Evolutionary conservation across 2,797 vertebrate genomes (phyloP), one percentile per base, ranked within the genome.

Genomic region (Myotis vivesi): DNA sequence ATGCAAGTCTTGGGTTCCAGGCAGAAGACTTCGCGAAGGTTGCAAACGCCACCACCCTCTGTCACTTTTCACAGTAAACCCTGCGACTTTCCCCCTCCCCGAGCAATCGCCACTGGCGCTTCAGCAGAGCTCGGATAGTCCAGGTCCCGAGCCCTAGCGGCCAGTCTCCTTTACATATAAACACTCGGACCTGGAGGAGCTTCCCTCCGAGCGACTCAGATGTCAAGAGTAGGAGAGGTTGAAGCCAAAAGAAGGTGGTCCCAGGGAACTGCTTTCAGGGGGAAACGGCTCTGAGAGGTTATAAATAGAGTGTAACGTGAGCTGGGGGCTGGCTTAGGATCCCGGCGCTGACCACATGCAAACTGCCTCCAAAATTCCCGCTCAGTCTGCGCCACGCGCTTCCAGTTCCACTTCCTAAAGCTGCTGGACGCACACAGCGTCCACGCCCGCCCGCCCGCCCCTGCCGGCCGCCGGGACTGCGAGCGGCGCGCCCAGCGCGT

Each of bases 271-370:
- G 99, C 98, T 98, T 97, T 98, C 98, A 98, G 98, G 98, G 99
- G 99, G 99, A 99, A 99, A 98, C 98, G 94, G 98, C 98, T 96
- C 98, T 97, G 98, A 98, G 99, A 99, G 98, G 99, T 99, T 99
- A 99, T 99, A 99, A 99, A 99, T 99, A 99, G 99, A 98, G 98
- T 99, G 99, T 99, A 99, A 99, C 97, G 98, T 99, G 99, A 99
- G 99, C 99, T 98, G 99, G 99, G 99, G 99, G 99, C 99, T 99
- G 99, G 99, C 99, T 99, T 98, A 99, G 98, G 98, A 98, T 97
- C 99, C 98, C 98, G 88, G 99, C 98, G 98, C 99, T 99, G 99
- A 99, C 99, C 99, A 99, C 99, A 99, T 98, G 98, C 99, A 98
- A 98, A 99, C 98, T 97, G 98, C 98, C 99, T 99, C 99, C 98